Base-by-base conservation (phyloP, 2,113 vertebrate genomes). In the Daubentonia madagascariensis region DNA sequence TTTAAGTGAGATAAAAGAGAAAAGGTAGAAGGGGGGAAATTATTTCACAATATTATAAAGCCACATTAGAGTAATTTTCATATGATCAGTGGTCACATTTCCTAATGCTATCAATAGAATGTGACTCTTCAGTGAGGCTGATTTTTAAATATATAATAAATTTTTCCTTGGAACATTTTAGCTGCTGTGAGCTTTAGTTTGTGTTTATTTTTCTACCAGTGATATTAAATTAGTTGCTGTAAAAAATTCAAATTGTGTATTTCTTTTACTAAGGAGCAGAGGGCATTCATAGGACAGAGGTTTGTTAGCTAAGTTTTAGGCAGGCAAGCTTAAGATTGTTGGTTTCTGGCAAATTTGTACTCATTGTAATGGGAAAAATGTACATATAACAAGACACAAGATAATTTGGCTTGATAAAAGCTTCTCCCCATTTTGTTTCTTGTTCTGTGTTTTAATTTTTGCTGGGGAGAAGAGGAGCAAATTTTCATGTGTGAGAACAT, bases 151-250 rank as follows among this genome's bases (percentile, higher is more conserved):
- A 35, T 22, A 11, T 45, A 86, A 37, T n/a, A 78, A 32, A 40
- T 18, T 65, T 85, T 76, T 75, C 70, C 13, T 85, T 84, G 23
- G 65, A 63, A 90, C 30, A 45, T 37, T 87, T 92, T 28, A 90
- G 63, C 43, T 37, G 2, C n/a, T 59, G 5, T 95, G 54, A 92
- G 25, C 22, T 95, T 68, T n/a, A 78, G 11, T 86, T 95, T 85
- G 11, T 70, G 75, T 90, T 94, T 84, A 59, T 92, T 72, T 93
- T 68, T 86, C 11, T 63, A 87, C 32, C 35, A 78, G 40, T 93
- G 37, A 81, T n/a, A 52, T 83, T 88, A 83, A 79, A 84, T 95
- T 94, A 90, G 89, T 87, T 89, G 23, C 67, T 96, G 0, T 85
- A 63, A 83, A 83, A 48, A 5, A 37, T 85, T 59, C 83, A 78